Base-by-base conservation (phyloP, 1,140 invertebrate genomes). In the Hycleus phaleratus region DNA sequence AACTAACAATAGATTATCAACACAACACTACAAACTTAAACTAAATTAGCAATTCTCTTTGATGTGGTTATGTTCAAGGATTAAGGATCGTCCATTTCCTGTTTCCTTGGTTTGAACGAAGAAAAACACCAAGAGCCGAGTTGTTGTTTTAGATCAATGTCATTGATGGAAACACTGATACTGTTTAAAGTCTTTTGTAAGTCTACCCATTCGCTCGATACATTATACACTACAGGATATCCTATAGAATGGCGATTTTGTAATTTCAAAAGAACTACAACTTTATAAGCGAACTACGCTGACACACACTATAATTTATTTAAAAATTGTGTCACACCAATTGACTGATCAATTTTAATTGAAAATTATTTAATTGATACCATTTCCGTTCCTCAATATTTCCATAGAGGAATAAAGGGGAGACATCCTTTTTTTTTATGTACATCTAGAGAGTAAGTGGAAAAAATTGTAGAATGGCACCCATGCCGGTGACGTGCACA, bases 11-110 rank as follows among this genome's bases (percentile, higher is more conserved):
- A 4, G 32, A 32, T 32, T 32, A 32, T 32, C 32, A 7, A 32
- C 32, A 7, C 32, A 4, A 50, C 43, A 48, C 47, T 47, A 38
- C 51, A 62, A 56, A 39, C 57, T 62, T 52, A 40, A 59, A 57
- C 54, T 49, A 58, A 55, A 62, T 62, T 62, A 62, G 57, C 51
- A 62, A 32, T 32, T 58, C 38, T 40, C 60, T 62, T 62, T 62
- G 60, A 62, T 55, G 52, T 58, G 47, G 54, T 44, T 43, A 32
- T 32, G 32, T 32, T 32, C 7, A 32, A 32, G 32, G 32, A 32
- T 32, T 32, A 32, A n/a, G 44, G 32, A 58, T 45, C 48, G 42
- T 52, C 46, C 53, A 46, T 25, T 60, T 46, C 47, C 12, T 39
- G 26, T 40, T 50, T 45, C 59, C 42, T 32, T 32, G 3, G 32